Evolutionary conservation across 2,888 invertebrate species (phyloP).

Genomic region (Ferdinandea cuprea): DNA sequence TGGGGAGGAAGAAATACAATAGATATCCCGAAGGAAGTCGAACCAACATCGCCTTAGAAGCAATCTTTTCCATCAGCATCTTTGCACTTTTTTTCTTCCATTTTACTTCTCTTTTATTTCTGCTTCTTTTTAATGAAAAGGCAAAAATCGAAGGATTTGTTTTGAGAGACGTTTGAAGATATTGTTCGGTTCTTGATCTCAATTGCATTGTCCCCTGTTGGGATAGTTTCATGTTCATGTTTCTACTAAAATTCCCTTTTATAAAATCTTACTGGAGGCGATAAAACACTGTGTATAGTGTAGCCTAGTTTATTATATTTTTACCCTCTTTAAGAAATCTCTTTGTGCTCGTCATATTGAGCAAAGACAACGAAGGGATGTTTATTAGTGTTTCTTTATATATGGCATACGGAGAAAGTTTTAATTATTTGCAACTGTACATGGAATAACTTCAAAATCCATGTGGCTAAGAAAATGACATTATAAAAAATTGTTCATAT

Average conservation of each 20-base stretch:
- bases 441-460: slow-evolving; percentile 21
- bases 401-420: slow-evolving; percentile 18
- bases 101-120: slow-evolving; percentile 5
- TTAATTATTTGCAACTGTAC: slow-evolving; percentile 36
- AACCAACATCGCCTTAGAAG: slow-evolving; percentile 33
- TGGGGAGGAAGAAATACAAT: slow-evolving; percentile 9
- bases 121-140: slow-evolving; percentile 33
- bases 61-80: slow-evolving; percentile 36
- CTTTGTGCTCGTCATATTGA: slow-evolving; percentile 20
- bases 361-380: not conserved
- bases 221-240: slow-evolving; percentile 18
- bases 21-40: slow-evolving; percentile 28
- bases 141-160: slow-evolving; percentile 43
- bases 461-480: slow-evolving; percentile 7
- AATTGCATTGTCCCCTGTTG: slow-evolving; percentile 41
- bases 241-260: slow-evolving; percentile 7
- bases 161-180: slow-evolving; percentile 42
- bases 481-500: not conserved
- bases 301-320: slow-evolving; percentile 28
- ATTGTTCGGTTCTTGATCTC: slow-evolving; percentile 56
- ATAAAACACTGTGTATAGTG: not conserved
- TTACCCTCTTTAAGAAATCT: slow-evolving; percentile 10
- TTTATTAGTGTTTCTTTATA: not conserved
- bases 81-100: not conserved
- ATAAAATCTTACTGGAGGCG: slow-evolving; percentile 11